Base-by-base conservation (phyloP, 2,888 invertebrate genomes). In the Melieria omissa region DNA sequence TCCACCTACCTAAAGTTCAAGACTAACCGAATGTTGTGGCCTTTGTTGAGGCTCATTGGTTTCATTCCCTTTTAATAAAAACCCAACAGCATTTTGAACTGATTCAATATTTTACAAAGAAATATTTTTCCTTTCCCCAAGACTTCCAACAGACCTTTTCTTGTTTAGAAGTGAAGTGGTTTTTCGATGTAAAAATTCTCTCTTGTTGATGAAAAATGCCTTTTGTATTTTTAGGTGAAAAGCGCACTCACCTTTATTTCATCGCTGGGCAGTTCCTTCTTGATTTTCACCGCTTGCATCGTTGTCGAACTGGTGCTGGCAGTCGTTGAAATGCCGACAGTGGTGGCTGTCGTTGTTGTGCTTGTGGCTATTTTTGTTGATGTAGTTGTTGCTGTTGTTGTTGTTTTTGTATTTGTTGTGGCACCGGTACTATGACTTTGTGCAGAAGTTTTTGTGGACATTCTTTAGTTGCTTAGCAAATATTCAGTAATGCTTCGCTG, bases 191-290 rank as follows among this genome's bases (percentile, higher is more conserved):
- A 3, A 29, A 29, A 29, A 29, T 3, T 29, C 29, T 29, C 29
- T 29, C 29, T 1, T 29, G 29, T 29, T 3, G 3, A 29, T 29
- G 29, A 29, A 29, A 29, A 29, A 29, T 29, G 29, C 3, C 29
- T 1, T 3, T 29, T 29, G 29, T 29, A 29, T 29, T 29, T 29
- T 29, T 29, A 29, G 29, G 29, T 29, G 29, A 29, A 29, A 29
- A 29, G 29, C 44, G 60, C 16, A 78, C 85, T 82, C 88, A 93
- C 93, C 90, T 93, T 93, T 85, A 93, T 93, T 88, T 93, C 93
- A 88, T 93, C 93, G 87, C 91, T 92, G 74, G 88, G 87, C 80
- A 90, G 88, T 85, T 93, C 93, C 86, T 92, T 92, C 86, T 93
- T 93, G 70, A 87, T 86, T 75, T 86, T 86, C 8, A 87, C 84